These are phyloP conservation scores for Danio choprae DNA, from an alignment of 2,797 vertebrate genomes.

Conservation along the genomic window DNA sequence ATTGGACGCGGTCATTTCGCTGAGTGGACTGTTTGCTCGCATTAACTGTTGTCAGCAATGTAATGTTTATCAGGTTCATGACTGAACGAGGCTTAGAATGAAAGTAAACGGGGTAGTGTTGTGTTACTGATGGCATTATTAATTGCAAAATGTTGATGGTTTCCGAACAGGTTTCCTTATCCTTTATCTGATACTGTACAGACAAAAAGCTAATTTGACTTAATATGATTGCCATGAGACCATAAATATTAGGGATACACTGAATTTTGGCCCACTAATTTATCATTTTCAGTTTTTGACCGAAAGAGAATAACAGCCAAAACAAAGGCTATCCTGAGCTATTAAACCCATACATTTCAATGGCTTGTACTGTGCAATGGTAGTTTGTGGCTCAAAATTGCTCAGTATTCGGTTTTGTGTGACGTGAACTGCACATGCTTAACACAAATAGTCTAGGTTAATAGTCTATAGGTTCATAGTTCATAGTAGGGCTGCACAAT, in stretches of 20 bases:
- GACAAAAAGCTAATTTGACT: neutral
- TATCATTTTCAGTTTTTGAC: too few species aligned
- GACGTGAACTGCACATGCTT: too few species aligned
- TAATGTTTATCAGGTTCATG: constrained; percentile 34
- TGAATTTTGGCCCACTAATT: too few species aligned
- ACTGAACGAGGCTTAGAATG: constrained; percentile 3
- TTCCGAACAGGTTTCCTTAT: neutral
- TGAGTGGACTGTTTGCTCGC: constrained; percentile 41
- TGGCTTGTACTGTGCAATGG: too few species aligned
- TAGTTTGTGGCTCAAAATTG: too few species aligned
- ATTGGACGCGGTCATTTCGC: constrained; percentile 47
- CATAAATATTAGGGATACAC: neutral
- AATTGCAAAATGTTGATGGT: constrained; percentile 7
- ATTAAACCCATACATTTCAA: too few species aligned
- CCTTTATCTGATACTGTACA: neutral
- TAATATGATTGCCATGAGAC: neutral
- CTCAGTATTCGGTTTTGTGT: too few species aligned
- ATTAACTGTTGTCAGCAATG: constrained; percentile 53
- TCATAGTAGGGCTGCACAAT: too few species aligned
- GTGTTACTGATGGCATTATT: neutral
- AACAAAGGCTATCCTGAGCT: too few species aligned
- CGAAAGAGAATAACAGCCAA: too few species aligned
- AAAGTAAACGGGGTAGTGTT: neutral
- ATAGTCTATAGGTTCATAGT: too few species aligned
- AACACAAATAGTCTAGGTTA: too few species aligned